Evolutionary conservation across 2,797 vertebrate species (phyloP).

Genomic region (Steatocranus sp.): DNA sequence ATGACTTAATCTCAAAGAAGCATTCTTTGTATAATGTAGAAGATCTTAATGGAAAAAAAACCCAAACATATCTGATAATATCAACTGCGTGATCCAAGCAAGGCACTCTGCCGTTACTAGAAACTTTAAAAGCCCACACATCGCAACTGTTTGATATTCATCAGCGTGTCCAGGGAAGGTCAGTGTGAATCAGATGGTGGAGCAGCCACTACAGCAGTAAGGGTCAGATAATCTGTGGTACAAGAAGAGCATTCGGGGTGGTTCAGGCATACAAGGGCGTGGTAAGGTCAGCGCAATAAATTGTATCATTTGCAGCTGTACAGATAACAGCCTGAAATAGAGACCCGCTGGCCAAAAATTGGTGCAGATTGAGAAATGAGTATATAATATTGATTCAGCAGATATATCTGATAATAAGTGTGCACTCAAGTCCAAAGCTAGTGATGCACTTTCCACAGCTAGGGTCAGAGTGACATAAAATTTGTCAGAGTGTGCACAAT

Average conservation of each 20-base stretch:
- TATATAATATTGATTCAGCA: not conserved
- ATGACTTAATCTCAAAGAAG: not conserved
- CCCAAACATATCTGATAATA: not conserved
- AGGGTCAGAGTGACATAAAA: not conserved
- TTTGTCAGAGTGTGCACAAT: not conserved
- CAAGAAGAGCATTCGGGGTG: not conserved
- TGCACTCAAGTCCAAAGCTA: not conserved
- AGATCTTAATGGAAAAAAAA: not conserved
- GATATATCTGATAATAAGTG: not conserved
- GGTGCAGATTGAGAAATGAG: not conserved
- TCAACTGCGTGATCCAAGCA: not conserved
- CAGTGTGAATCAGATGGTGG: not conserved
- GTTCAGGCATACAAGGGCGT: not conserved
- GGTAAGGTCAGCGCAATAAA: not conserved
- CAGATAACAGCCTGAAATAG: not conserved
- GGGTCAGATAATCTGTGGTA: conserved; percentile 5
- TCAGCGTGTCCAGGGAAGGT: not conserved
- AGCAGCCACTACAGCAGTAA: not conserved
- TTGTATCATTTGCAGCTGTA: not conserved
- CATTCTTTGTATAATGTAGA: not conserved
- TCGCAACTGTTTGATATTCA: not conserved
- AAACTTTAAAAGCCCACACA: not conserved
- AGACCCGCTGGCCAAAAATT: not conserved
- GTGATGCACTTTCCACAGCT: not conserved
- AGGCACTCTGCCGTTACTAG: not conserved